Evolutionary conservation across 2,888 invertebrate genomes (phyloP).

Genomic region (Drosophila quinaria): DNA sequence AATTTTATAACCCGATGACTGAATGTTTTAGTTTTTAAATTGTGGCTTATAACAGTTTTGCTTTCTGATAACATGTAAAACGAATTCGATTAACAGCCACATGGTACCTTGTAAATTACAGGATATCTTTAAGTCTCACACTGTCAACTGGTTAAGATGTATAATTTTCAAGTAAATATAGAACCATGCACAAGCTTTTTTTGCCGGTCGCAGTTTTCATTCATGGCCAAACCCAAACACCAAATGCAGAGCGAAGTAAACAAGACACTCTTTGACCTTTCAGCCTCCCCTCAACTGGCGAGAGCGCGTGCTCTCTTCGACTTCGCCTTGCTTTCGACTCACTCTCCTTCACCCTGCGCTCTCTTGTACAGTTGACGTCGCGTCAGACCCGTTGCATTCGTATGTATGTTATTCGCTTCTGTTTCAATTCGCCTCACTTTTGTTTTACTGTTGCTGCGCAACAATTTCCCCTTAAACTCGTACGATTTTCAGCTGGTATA

Average conservation of each 20-base stretch:
- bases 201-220: conserved; percentile 71
- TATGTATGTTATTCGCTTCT: conserved; percentile 22
- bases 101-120: not conserved
- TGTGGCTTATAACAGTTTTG: not conserved
- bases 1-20: not conserved
- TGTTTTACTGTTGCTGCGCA: conserved; percentile 46
- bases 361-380: conserved; percentile 64
- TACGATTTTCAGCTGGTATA: conserved; percentile 83
- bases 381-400: conserved; percentile 31
- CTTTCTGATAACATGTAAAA: not conserved
- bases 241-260: conserved; percentile 54
- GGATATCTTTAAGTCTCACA: not conserved
- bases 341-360: conserved; percentile 25
- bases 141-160: not conserved
- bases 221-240: conserved; percentile 61
- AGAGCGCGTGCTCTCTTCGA: conserved; percentile 31
- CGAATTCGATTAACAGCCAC: not conserved
- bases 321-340: conserved; percentile 4
- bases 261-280: conserved; percentile 76
- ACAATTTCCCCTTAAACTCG: conserved; percentile 83
- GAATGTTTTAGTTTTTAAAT: not conserved
- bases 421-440: conserved; percentile 54
- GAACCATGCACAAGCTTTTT: conserved; percentile 7
- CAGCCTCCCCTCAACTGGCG: conserved; percentile 9
- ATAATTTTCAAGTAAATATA: too few relatives aligned